Conservation (phyloP, 2,113 vertebrate species). For the Oxygymnocypris stewartii region DNA sequence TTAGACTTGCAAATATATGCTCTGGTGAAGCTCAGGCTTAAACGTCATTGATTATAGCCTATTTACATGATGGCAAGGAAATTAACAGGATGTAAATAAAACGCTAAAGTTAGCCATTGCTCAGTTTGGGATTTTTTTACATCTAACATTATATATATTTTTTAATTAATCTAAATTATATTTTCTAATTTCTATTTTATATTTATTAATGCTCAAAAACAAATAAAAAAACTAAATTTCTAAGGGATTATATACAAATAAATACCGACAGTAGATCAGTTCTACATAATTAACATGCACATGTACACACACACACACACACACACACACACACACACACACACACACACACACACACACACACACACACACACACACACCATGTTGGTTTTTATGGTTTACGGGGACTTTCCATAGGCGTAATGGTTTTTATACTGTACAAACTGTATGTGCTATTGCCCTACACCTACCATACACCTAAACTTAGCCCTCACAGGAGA, state of each 20-base stretch:
- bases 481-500: too few species aligned
- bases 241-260: not conserved
- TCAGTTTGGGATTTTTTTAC: not conserved
- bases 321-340: too few species aligned
- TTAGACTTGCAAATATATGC: not conserved
- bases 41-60: not conserved
- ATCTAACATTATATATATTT: not conserved
- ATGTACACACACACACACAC: too few species aligned
- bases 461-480: too few species aligned
- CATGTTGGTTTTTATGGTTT: too few species aligned
- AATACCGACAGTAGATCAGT: not conserved
- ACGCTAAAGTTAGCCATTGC: not conserved
- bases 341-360: too few species aligned
- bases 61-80: not conserved
- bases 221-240: too few species aligned
- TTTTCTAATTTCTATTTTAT: not conserved
- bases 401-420: too few species aligned
- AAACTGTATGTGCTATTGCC: too few species aligned
- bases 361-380: too few species aligned
- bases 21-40: not conserved
- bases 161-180: not conserved
- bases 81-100: not conserved
- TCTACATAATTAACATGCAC: not conserved
- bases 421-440: too few species aligned
- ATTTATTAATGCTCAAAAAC: not conserved